Conservation (phyloP, 2,797 vertebrate species). For the Nannoperca obscura region DNA sequence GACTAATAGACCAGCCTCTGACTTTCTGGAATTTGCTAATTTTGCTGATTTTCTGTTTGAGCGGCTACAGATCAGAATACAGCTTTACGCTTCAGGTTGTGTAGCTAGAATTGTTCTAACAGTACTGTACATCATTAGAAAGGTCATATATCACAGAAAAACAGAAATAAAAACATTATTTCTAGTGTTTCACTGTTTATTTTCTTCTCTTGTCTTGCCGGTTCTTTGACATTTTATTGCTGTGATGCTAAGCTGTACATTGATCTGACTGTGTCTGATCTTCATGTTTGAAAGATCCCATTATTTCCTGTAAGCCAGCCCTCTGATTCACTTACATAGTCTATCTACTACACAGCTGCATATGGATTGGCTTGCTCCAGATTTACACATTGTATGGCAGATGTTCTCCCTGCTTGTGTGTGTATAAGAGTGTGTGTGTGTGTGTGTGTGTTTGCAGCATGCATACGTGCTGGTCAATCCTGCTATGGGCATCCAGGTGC, state of each 20-base stretch:
- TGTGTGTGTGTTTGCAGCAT: constrained; percentile 16
- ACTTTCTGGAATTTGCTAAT: constrained; percentile 63
- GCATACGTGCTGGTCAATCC: constrained; percentile 28
- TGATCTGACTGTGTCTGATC: constrained; percentile 50
- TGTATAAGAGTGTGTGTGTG: constrained; percentile 19
- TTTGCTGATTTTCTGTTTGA: constrained; percentile 48
- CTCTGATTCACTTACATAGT: constrained; percentile 56
- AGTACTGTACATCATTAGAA: constrained; percentile 7
- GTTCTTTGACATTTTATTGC: constrained; percentile 29
- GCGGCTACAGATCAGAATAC: constrained; percentile 28
- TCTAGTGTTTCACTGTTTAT: not conserved
- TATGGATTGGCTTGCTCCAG: constrained; percentile 57
- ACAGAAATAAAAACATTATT: not conserved
- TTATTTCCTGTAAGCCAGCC: constrained; percentile 57
- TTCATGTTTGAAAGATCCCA: constrained; percentile 49
- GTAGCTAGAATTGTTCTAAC: not conserved
- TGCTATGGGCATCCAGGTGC: constrained; percentile 60
- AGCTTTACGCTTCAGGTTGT: not conserved
- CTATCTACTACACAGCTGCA: constrained; percentile 63
- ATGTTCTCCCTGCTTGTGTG: constrained; percentile 51
- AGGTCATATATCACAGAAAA: not conserved
- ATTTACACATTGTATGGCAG: constrained; percentile 62
- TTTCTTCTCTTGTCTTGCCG: constrained; percentile 3
- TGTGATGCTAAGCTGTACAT: constrained; percentile 29
- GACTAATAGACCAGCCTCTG: constrained; percentile 30